Base-by-base conservation (phyloP, 2,888 invertebrate genomes). In the Calameuta pallipes region DNA sequence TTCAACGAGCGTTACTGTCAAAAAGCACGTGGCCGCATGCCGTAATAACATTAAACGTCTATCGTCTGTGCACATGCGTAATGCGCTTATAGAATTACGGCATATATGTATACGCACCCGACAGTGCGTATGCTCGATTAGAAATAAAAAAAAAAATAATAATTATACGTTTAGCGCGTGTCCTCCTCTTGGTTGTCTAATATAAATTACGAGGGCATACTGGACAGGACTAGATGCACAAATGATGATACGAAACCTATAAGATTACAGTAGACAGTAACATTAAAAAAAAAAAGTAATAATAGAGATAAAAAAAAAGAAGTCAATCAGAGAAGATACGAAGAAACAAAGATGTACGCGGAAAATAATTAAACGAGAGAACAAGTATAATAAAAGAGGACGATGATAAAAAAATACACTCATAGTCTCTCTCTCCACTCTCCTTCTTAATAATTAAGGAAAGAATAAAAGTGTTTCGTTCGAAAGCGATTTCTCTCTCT, bases 221-320 rank as follows among this genome's bases (percentile, higher is more conserved):
- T 87, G 87, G 84, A 88, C 87, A 88, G 86, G 89, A 89, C 89
- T 89, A 89, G 89, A 89, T 88, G 89, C 89, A 88, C 89, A 84
- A 85, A 85, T 87, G 85, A 87, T 85, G 82, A 82, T 84, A 82
- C 81, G 75, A 81, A 80, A 69, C 9, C 15, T 33, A 4, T 71
- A 71, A 31, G 30, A 31, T 31, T 33, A 33, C 31, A 31, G 4
- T 31, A 71, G 71, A 33, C 13, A 30, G 12, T 13, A 71, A 31
- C 30, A 31, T 70, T 3, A 31, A 30, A 56, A 23, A 41, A 36
- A 36, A 11, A 36, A 12, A 56, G 41, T 12, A 36, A 56, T 15
- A 41, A 15, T 15, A 36, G 36, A 36, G 36, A 36, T 41, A 15
- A 41, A 56, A 4, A 23, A 56, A 56, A 33, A 23, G 23, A 33